Base-by-base conservation (phyloP, 2,113 vertebrate species). In the Agapornis roseicollis region DNA sequence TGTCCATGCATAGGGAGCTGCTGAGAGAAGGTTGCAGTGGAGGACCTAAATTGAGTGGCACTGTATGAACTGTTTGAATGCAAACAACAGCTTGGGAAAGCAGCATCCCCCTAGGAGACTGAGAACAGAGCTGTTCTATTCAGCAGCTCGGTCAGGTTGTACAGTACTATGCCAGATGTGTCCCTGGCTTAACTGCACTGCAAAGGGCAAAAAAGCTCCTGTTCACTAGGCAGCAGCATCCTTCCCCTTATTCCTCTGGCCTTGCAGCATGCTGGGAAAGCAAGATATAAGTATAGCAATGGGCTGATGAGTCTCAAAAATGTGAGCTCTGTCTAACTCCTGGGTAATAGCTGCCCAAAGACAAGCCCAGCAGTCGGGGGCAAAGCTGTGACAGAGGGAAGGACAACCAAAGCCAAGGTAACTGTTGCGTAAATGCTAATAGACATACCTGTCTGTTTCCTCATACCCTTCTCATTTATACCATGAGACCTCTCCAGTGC, bases 341-440 rank as follows among this genome's bases (percentile, higher is more conserved):
- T 1, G 1, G 17, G 44, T 23, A n/a, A 33, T 2, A 56, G 69
- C n/a, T 4, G 2, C 20, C 50, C 3, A 1, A 68, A 87, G 52
- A 52, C 35, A 87, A 65, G 55, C 9, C 24, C 37, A 47, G 70
- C 47, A 52, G 15, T 8, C 1, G 9, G 29, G 6, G 61, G 23
- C 35, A 81, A 61, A 61, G 33, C 33, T 41, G 28, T 42, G 10
- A 39, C n/a, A 73, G 35, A 53, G 10, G 17, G 28, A 80, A 73
- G 42, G 17, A 70, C 11, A 22, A 76, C 44, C 42, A 77, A 81
- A 90, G n/a, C 25, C 23, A 65, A 77, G 76, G 50, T 22, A 90
- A 65, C 22, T 47, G 56, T 19, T 76, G 28, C 0, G 0, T 39
- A 60, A 52, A 46, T 55, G 23, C 61, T 74, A 63, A 69, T 0